Evolutionary conservation across 1,140 invertebrate genomes (phyloP), one percentile per base, ranked within the genome.

Genomic region (Phthorimaea operculella): DNA sequence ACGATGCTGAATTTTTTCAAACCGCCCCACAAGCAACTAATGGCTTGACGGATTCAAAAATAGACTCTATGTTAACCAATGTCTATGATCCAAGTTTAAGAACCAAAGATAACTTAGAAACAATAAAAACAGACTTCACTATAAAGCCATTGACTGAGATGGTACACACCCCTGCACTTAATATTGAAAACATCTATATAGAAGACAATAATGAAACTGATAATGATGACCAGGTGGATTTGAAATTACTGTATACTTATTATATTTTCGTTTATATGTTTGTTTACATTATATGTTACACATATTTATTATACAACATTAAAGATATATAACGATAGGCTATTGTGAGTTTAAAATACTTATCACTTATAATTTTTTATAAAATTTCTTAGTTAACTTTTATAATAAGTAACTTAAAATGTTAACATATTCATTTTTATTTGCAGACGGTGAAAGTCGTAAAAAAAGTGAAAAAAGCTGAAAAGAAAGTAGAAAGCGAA

Each of bases 171-270:
- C 15, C 51, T 21, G 16, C 51, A 16, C n/a, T 44, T 14, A 33
- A 28, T 52, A 59, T 47, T 14, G 45, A 57, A 59, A 33, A 58
- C 65, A 28, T 28, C 21, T 28, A 28, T 53, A 59, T 66, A 51
- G 68, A 79, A 70, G 71, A 75, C 21, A 58, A 61, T 52, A 55
- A 55, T 51, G 60, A 53, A 57, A 73, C 57, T 65, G 63, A 72
- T 57, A 56, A 68, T 60, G 58, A 69, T 60, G 63, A 79, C 61
- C 71, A 83, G 79, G 79, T 83, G 68, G 70, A 79, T 72, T 73
- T 79, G 68, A 79, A 80, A 73, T 79, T 73, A 79, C 69, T 80
- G 64, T 78, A 72, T 72, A 71, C 67, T 75, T 78, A 75, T 66
- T 79, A 79, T 77, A 64, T 74, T 58, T 81, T 71, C 72, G 65